These are phyloP conservation scores for Choristoneura rosaceana DNA, from an alignment of 2,888 invertebrate species.

Conservation along the genomic window DNA sequence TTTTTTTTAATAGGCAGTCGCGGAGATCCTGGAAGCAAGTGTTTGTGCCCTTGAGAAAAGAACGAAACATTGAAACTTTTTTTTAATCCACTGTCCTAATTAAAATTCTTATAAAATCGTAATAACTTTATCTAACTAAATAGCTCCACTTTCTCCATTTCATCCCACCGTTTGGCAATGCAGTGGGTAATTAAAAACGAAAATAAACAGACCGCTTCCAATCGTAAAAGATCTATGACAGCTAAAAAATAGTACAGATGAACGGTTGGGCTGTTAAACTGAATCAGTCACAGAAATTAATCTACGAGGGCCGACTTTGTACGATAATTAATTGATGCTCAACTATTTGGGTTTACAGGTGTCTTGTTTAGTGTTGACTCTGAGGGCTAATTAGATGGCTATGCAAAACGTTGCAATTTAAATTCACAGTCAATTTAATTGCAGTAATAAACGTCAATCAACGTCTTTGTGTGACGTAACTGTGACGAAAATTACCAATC, in stretches of 20 bases:
- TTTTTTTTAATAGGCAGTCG: no score
- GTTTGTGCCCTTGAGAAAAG: neutral
- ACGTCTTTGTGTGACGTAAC: no score
- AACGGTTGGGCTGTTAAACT: slow-evolving; percentile 81
- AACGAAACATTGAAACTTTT: neutral
- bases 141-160: slow-evolving; percentile 54
- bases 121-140: slow-evolving; percentile 5
- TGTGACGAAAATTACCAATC: no score
- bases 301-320: slow-evolving; percentile 50
- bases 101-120: neutral
- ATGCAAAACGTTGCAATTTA: neutral
- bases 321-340: slow-evolving; percentile 24
- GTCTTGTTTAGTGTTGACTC: neutral
- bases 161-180: slow-evolving; percentile 65
- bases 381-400: neutral
- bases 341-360: slow-evolving; percentile 23
- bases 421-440: no score
- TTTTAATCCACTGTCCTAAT: neutral
- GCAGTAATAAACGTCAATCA: no score
- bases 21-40: no score
- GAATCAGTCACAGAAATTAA: slow-evolving; percentile 83
- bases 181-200: slow-evolving; percentile 84
- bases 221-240: slow-evolving; percentile 84
- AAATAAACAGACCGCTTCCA: slow-evolving; percentile 84
- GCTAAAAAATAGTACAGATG: slow-evolving; percentile 84